Evolutionary conservation across 2,797 vertebrate genomes (phyloP).

Genomic region (Tenualosa ilisha): DNA sequence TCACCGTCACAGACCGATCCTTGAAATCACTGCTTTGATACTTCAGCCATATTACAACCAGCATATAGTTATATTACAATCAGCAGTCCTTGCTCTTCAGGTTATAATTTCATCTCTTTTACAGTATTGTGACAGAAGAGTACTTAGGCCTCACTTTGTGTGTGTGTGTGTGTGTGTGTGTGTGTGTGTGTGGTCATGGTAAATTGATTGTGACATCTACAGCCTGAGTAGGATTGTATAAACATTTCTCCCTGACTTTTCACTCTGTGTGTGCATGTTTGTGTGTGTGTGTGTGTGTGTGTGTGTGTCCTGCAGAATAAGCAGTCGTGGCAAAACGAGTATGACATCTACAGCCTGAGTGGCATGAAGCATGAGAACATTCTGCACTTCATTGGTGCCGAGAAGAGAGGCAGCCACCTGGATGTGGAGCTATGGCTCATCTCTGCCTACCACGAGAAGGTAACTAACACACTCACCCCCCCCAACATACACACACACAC

Average conservation of each 20-base stretch:
- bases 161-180: not conserved
- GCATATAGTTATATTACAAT: not conserved
- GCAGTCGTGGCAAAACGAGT: constrained; percentile 98
- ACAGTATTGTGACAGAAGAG: not conserved
- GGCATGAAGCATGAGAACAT: constrained; percentile 98
- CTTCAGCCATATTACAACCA: not conserved
- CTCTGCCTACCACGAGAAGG: constrained; percentile 94
- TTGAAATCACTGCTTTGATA: not conserved
- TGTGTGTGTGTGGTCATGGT: constrained; percentile 78
- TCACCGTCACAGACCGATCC: not conserved
- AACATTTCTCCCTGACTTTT: not conserved
- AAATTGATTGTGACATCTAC: constrained; percentile 97
- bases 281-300: constrained; percentile 7
- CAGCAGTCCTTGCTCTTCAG: not conserved
- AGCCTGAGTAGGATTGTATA: constrained; percentile 68
- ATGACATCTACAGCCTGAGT: constrained; percentile 90
- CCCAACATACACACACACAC: not conserved
- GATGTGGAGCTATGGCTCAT: constrained; percentile 97
- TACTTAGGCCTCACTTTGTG: not conserved
- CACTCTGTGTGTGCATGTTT: constrained; percentile 11
- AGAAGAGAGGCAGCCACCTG: constrained; percentile 91
- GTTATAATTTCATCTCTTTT: not conserved
- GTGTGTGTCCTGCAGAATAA: constrained; percentile 80
- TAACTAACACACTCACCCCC: constrained; percentile 52
- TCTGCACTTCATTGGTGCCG: constrained; percentile 91